A percentile compares a stretch with the other conserved stretches of the same genome.
phyloP scores from a whole-genome alignment of 1,140 invertebrate species.

The Cylas formicarius region DNA sequence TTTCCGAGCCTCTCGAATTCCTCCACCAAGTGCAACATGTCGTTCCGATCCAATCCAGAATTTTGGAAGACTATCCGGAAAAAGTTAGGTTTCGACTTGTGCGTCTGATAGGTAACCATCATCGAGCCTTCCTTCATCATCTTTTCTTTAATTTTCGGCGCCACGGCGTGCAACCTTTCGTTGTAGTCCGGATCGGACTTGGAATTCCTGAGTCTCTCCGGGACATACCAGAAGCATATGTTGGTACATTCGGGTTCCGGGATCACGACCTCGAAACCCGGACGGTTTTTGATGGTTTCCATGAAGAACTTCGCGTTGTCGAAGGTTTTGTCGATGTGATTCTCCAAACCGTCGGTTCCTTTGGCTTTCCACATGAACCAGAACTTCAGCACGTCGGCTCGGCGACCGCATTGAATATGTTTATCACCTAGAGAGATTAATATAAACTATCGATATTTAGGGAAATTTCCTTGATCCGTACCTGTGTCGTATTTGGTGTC shows the following conservation, averaged over 20 bases:
- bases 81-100: conserved; percentile 76
- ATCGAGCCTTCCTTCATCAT: conserved; percentile 93
- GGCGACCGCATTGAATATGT: conserved; percentile 84
- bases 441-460: conserved; percentile 1
- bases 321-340: conserved; percentile 73
- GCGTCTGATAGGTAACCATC: conserved; percentile 92
- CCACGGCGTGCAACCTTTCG: conserved; percentile 69
- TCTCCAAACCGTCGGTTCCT: conserved; percentile 71
- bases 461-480: conserved; percentile 6
- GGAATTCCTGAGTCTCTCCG: conserved; percentile 61
- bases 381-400: conserved; percentile 91
- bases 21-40: conserved; percentile 80
- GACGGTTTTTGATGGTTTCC: conserved; percentile 55
- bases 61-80: conserved; percentile 91
- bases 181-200: conserved; percentile 54
- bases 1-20: conserved; percentile 77
- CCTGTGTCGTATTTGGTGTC: conserved; percentile 55
- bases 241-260: conserved; percentile 86
- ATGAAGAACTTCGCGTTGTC: conserved; percentile 65
- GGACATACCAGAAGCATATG: conserved; percentile 93
- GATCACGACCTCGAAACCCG: conserved; percentile 70
- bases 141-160: conserved; percentile 84
- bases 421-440: conserved; percentile 65
- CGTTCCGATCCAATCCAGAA: conserved; percentile 67
- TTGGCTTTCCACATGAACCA: conserved; percentile 98